Evolutionary conservation across 2,888 invertebrate species (phyloP).

Genomic region (Sialis lutaria): DNA sequence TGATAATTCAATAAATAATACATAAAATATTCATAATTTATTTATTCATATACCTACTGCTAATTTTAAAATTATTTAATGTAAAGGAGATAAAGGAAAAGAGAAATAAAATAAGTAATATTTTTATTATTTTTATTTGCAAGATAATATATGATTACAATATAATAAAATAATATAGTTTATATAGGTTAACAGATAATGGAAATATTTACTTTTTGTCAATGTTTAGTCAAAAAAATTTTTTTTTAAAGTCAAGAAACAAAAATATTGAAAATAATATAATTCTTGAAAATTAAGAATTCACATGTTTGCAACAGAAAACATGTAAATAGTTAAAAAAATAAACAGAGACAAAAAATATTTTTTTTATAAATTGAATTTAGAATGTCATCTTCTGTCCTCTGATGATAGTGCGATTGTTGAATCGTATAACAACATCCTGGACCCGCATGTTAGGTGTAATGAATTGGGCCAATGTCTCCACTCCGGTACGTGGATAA

Average conservation of each 20-base stretch:
- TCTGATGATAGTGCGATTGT: constrained; percentile 22
- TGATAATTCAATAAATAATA: constrained; percentile 1
- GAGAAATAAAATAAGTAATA: too few relatives aligned
- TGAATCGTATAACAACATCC: constrained; percentile 41
- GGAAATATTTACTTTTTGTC: background rate
- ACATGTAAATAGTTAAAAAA: too few relatives aligned
- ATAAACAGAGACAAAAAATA: too few relatives aligned
- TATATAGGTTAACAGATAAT: too few relatives aligned
- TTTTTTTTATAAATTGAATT: too few relatives aligned
- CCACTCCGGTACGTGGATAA: constrained; percentile 35
- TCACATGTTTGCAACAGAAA: too few relatives aligned
- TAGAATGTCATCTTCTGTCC: background rate
- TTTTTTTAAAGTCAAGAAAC: background rate
- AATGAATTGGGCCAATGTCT: constrained; percentile 47
- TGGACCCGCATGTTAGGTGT: constrained; percentile 52
- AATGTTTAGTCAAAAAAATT: background rate
- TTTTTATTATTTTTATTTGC: too few relatives aligned
- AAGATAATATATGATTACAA: too few relatives aligned
- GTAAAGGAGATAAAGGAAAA: too few relatives aligned
- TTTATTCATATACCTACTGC: background rate
- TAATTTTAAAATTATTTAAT: background rate
- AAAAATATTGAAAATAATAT: too few relatives aligned
- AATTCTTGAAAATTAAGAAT: too few relatives aligned
- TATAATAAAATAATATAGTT: too few relatives aligned
- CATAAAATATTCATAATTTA: background rate